phyloP scores from a whole-genome alignment of 2,888 invertebrate species.

The Atethmia centrago region DNA sequence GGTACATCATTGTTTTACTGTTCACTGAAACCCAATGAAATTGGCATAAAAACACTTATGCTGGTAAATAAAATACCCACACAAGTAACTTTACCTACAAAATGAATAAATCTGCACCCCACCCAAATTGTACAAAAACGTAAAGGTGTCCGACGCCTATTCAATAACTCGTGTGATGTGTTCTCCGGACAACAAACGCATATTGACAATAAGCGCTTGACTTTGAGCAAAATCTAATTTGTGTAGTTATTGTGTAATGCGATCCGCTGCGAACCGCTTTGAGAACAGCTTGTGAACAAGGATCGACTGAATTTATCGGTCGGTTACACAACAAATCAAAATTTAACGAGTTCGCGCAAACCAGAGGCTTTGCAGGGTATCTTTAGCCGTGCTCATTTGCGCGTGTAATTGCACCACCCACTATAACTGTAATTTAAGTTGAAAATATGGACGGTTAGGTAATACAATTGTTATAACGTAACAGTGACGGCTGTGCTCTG shows the following conservation, averaged over 20 bases:
- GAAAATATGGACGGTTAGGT: slow-evolving; percentile 39
- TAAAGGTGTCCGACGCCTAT: slow-evolving; percentile 86
- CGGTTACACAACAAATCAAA: slow-evolving; percentile 90
- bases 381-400: slow-evolving; percentile 79
- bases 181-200: slow-evolving; percentile 86
- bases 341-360: slow-evolving; percentile 88
- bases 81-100: slow-evolving; percentile 32
- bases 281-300: slow-evolving; percentile 77
- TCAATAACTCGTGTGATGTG: slow-evolving; percentile 86
- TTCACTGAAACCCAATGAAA: not conserved
- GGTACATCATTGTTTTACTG: not conserved
- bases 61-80: slow-evolving; percentile 26
- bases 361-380: slow-evolving; percentile 78
- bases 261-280: slow-evolving; percentile 82
- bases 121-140: slow-evolving; percentile 75
- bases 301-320: slow-evolving; percentile 86
- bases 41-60: slow-evolving; percentile 2
- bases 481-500: slow-evolving; percentile 62
- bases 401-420: slow-evolving; percentile 86
- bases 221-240: slow-evolving; percentile 90
- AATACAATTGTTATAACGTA: slow-evolving; percentile 56
- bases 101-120: slow-evolving; percentile 47
- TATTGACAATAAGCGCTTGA: slow-evolving; percentile 88
- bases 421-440: slow-evolving; percentile 72
- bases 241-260: slow-evolving; percentile 89